Conservation (phyloP, 1,140 invertebrate genomes). For the Anastatus disparis region DNA sequence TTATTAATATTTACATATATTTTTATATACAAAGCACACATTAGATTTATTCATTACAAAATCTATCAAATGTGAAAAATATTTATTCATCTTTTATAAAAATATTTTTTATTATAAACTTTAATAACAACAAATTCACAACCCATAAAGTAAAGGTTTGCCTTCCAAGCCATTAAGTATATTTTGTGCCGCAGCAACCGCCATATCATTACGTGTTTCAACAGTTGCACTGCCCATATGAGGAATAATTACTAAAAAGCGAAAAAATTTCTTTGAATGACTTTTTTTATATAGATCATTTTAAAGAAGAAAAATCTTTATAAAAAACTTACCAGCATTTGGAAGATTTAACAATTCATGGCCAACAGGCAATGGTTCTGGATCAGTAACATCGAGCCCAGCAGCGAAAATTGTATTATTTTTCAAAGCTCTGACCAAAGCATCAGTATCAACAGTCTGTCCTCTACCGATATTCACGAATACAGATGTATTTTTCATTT, state of each 20-base stretch:
- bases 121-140: conserved; percentile 46
- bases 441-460: conserved; percentile 80
- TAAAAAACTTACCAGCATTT: conserved; percentile 77
- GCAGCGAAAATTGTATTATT: conserved; percentile 81
- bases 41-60: too few relatives aligned
- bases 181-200: conserved; percentile 80
- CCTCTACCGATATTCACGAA: conserved; percentile 85
- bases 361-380: conserved; percentile 85
- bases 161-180: conserved; percentile 80
- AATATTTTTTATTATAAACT: conserved; percentile 20
- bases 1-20: too few relatives aligned
- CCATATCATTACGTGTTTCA: conserved; percentile 83
- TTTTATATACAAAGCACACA: too few relatives aligned
- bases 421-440: conserved; percentile 78
- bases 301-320: background rate
- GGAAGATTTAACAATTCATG: conserved; percentile 80
- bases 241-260: conserved; percentile 79
- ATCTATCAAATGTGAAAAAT: too few relatives aligned
- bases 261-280: background rate
- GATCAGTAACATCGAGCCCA: conserved; percentile 89
- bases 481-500: conserved; percentile 84
- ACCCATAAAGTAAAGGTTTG: conserved; percentile 71
- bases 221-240: conserved; percentile 88
- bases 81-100: too few relatives aligned
- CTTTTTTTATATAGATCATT: background rate